phyloP scores from a whole-genome alignment of 2,113 vertebrate genomes.

The Thunnus maccoyii region DNA sequence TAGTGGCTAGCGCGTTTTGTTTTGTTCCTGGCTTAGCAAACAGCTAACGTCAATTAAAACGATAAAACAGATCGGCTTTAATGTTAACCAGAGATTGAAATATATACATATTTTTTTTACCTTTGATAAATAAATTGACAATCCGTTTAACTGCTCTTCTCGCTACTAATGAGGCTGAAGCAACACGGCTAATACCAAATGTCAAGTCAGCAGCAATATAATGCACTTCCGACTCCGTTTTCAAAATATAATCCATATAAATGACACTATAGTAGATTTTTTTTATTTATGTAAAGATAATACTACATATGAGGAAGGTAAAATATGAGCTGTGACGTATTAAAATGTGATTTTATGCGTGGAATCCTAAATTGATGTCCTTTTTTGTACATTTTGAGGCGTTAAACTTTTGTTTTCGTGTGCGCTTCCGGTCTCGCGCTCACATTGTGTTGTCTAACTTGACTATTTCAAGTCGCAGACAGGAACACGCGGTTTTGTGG shows the following conservation, averaged over 20 bases:
- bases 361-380: not conserved
- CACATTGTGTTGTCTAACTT: slow-evolving; percentile 43
- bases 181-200: not conserved
- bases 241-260: slow-evolving; percentile 16
- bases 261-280: rapidly evolving
- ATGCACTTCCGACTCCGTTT: not conserved
- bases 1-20: not conserved
- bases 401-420: not conserved
- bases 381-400: rapidly evolving
- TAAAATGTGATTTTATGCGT: rapidly evolving
- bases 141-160: not conserved
- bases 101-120: slow-evolving; percentile 27
- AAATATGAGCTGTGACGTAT: not conserved
- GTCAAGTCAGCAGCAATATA: not conserved
- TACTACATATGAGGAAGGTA: rapidly evolving
- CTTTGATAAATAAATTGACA: slow-evolving; percentile 41
- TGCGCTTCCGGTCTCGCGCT: not conserved
- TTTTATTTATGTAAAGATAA: not conserved
- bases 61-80: not conserved
- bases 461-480: slow-evolving; percentile 1
- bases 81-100: not conserved
- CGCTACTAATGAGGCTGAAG: slow-evolving; percentile 10
- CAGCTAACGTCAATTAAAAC: not conserved
- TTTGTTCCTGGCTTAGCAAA: not conserved
- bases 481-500: slow-evolving; percentile 70